These are phyloP conservation scores for Colletes latitarsis DNA, from an alignment of 1,140 invertebrate species.

Conservation along the genomic window DNA sequence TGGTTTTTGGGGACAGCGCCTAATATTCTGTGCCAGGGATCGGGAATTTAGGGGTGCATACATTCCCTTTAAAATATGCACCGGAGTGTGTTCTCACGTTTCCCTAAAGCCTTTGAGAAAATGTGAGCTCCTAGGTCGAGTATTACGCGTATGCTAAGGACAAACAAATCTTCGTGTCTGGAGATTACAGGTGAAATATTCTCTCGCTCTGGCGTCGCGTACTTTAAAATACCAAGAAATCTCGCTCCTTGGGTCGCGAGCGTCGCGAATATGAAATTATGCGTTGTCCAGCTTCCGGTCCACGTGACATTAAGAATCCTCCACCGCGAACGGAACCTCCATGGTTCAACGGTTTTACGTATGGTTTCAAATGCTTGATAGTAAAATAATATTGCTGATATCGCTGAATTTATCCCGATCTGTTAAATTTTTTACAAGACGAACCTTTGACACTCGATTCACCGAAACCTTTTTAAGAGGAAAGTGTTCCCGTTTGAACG, in stretches of 20 bases:
- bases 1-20: neutral
- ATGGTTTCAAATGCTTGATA: too few species aligned
- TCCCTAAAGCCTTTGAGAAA: neutral
- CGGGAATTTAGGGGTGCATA: neutral
- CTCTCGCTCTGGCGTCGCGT: neutral
- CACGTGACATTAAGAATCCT: neutral
- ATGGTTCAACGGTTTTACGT: too few species aligned
- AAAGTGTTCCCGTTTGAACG: neutral
- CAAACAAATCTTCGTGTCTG: conserved; percentile 18
- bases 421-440: too few species aligned
- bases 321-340: too few species aligned
- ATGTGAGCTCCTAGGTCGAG: neutral
- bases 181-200: conserved; percentile 38
- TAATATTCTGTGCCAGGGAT: neutral
- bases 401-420: too few species aligned
- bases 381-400: too few species aligned
- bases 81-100: neutral
- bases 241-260: too few species aligned
- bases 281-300: neutral
- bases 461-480: neutral
- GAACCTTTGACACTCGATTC: too few species aligned
- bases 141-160: neutral
- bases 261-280: conserved; percentile 14
- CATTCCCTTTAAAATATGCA: neutral
- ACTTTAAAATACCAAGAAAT: conserved; percentile 12